phyloP scores from a whole-genome alignment of 2,888 invertebrate genomes.

The Apantesis nais region DNA sequence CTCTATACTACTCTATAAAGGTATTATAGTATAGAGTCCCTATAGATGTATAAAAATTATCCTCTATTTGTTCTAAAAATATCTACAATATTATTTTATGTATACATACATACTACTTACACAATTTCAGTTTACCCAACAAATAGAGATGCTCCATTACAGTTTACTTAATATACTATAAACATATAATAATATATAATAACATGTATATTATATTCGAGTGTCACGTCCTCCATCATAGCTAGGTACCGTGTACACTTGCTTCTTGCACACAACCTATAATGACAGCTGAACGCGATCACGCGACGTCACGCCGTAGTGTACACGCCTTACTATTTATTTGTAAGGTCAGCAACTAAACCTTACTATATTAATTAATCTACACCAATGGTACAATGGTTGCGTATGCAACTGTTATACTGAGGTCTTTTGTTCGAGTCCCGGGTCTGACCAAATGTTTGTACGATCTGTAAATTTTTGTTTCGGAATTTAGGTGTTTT shows the following conservation, averaged over 20 bases:
- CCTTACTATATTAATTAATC: no score
- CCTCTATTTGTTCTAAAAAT: background rate
- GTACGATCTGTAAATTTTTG: no score
- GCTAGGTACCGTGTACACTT: constrained; percentile 28
- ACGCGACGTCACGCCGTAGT: constrained; percentile 67
- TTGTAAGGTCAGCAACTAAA: constrained; percentile 43
- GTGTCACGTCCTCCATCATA: constrained; percentile 14
- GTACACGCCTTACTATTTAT: constrained; percentile 59
- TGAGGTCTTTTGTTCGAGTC: no score
- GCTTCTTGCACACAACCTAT: constrained; percentile 47
- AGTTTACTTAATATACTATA: background rate
- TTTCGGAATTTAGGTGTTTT: no score
- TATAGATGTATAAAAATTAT: background rate
- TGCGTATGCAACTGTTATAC: no score
- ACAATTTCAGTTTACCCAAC: background rate
- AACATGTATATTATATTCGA: constrained; percentile 5
- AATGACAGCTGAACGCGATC: constrained; percentile 67
- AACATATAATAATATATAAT: background rate
- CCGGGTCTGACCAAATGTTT: no score
- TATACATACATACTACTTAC: background rate
- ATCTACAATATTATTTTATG: background rate
- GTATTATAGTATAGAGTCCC: no score
- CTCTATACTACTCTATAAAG: no score
- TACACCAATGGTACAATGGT: no score
- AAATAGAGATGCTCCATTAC: background rate